phyloP scores from a whole-genome alignment of 2,113 vertebrate species.

The Anhinga rufa region DNA sequence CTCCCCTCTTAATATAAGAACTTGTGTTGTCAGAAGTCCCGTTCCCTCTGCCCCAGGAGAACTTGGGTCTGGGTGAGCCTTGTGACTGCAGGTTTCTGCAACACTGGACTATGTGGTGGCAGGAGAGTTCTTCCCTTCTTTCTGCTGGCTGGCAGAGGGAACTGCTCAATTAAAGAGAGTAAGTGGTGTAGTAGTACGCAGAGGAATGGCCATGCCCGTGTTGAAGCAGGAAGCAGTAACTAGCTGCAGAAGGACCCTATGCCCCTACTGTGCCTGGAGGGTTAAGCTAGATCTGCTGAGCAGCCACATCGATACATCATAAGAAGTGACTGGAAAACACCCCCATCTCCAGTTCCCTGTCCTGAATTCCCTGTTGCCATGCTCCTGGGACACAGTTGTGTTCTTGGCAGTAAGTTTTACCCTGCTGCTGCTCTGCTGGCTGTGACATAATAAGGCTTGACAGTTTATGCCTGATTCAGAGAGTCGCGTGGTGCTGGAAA shows the following conservation, averaged over 20 bases:
- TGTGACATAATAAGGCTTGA: background rate
- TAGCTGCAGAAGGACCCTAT: no score
- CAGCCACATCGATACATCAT: background rate
- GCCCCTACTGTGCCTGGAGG: background rate
- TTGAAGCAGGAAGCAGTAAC: background rate
- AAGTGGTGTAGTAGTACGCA: background rate
- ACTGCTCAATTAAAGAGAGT: background rate
- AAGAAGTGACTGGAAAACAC: background rate
- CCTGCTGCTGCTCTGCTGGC: background rate
- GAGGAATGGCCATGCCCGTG: background rate
- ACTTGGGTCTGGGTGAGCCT: background rate
- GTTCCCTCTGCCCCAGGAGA: background rate
- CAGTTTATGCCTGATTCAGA: background rate
- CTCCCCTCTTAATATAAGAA: background rate
- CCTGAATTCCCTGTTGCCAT: background rate
- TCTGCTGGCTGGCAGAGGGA: background rate
- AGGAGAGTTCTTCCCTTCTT: background rate
- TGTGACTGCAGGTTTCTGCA: background rate
- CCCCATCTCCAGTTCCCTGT: background rate
- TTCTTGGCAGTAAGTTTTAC: background rate
- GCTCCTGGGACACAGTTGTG: background rate
- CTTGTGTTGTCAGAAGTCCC: background rate
- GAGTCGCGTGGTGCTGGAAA: background rate
- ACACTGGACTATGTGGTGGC: fast-evolving
- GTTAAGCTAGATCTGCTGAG: background rate